A percentile compares a stretch with the other conserved stretches of the same genome.
These are phyloP conservation scores for Sycophila texana DNA, from an alignment of 2,888 invertebrate species.

Conservation along the genomic window DNA sequence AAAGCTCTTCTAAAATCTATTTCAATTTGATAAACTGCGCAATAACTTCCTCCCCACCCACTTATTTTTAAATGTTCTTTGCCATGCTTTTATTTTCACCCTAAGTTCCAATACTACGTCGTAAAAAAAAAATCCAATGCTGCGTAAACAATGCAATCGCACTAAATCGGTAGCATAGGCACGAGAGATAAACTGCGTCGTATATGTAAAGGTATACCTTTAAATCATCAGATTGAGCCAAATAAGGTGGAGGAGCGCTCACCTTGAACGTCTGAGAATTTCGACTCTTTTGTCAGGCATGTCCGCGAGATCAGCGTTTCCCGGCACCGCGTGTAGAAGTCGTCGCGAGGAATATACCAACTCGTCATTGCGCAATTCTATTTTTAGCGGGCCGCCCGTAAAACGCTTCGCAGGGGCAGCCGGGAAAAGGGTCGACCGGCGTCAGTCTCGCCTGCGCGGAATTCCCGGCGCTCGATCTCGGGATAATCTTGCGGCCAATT, in stretches of 20 bases:
- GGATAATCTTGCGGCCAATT: neutral
- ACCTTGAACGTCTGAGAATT: constrained; percentile 45
- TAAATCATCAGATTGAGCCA: no score
- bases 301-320: constrained; percentile 4
- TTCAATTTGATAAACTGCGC: no score
- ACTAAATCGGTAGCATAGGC: no score
- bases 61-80: neutral
- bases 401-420: neutral
- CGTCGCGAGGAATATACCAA: neutral
- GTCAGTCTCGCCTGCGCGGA: constrained; percentile 24
- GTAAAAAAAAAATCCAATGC: neutral
- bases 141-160: no score
- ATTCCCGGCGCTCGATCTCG: neutral
- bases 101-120: neutral
- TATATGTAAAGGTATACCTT: no score
- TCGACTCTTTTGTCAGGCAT: neutral
- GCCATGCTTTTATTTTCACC: neutral
- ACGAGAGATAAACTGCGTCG: no score
- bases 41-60: no score
- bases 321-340: neutral
- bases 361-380: constrained; percentile 38
- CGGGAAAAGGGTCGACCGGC: constrained; percentile 34
- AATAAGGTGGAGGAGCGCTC: neutral
- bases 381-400: constrained; percentile 18
- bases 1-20: neutral